phyloP scores from a whole-genome alignment of 1,140 invertebrate genomes.

The Apolygus lucorum region DNA sequence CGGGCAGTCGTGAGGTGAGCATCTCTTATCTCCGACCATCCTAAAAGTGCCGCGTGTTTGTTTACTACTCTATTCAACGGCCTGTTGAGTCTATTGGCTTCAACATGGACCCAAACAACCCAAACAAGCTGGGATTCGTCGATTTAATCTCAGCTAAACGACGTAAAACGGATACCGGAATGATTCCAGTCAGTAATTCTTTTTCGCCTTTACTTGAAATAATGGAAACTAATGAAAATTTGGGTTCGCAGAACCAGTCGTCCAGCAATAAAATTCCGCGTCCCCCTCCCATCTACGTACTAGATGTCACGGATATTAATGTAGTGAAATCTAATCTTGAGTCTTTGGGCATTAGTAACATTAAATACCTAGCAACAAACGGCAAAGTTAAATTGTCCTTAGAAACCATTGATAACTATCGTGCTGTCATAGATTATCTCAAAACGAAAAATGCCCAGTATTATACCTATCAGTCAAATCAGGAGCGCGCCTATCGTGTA shows the following conservation, averaged over 20 bases:
- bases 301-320: constrained; percentile 5
- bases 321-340: background rate
- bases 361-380: constrained; percentile 6
- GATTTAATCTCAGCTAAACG: too few relatives aligned
- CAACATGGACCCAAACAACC: constrained; percentile 3
- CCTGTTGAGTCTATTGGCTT: too few relatives aligned
- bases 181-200: constrained; percentile 3
- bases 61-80: too few relatives aligned
- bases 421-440: background rate
- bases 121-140: constrained; percentile 6
- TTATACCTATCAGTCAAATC: constrained; percentile 21
- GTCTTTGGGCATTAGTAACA: background rate
- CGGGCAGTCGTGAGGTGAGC: background rate
- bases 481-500: constrained; percentile 1
- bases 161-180: constrained; percentile 1
- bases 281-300: constrained; percentile 8
- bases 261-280: background rate
- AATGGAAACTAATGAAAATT: constrained; percentile 7
- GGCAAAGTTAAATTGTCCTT: constrained; percentile 10
- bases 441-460: background rate
- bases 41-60: background rate
- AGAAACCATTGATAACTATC: constrained; percentile 5
- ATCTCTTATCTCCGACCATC: background rate
- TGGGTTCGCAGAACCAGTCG: background rate
- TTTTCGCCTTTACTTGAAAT: background rate